Base-by-base conservation (phyloP, 2,888 invertebrate genomes). In the Odontothrips loti region DNA sequence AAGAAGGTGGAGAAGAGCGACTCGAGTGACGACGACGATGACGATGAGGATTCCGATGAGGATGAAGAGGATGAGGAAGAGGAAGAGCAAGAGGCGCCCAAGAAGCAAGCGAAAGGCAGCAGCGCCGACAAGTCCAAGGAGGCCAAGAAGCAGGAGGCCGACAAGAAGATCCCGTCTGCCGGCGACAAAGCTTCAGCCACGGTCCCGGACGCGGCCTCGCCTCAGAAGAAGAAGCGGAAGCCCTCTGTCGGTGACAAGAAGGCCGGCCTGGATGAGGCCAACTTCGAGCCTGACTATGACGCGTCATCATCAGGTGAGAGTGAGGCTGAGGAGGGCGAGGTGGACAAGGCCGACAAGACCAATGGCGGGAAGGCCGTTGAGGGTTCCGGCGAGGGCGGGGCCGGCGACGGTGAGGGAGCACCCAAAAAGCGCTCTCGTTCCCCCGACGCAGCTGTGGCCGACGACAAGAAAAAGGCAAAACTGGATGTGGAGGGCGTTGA, bases 241-340 rank as follows among this genome's bases (percentile, higher is more conserved):
- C 48, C 82, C 84, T 80, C 47, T 10, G 48, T 63, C 15, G 80
- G 81, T 15, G 81, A 91, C 83, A 92, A 93, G 84, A 92, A 93
- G 85, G 90, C 92, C 12, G 90, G 91, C 10, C 87, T 93, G 78
- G 93, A 94, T 84, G 94, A 94, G 87, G 91, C 93, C 0, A 92
- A 90, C 85, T 93, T 93, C 85, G 93, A 92, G 85, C 93, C 93
- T 0, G 93, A 94, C 86, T 93, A 94, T 86, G 93, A 93, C 83
- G 91, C 90, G 85, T 89, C 87, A 81, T 87, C 90, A 27, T 88
- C 87, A 80, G 87, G 88, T 1, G 87, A 88, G 80, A 84, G 84
- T 10, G 89, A 89, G 81, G 88, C 20, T 3, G 68, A 68, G 23
- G 23, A 68, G 11, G 68, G 23, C 11, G 68, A 68, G 68, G 23